Evolutionary conservation across 2,888 invertebrate genomes (phyloP), one percentile per base, ranked within the genome.

Genomic region (Leucozona laternaria): DNA sequence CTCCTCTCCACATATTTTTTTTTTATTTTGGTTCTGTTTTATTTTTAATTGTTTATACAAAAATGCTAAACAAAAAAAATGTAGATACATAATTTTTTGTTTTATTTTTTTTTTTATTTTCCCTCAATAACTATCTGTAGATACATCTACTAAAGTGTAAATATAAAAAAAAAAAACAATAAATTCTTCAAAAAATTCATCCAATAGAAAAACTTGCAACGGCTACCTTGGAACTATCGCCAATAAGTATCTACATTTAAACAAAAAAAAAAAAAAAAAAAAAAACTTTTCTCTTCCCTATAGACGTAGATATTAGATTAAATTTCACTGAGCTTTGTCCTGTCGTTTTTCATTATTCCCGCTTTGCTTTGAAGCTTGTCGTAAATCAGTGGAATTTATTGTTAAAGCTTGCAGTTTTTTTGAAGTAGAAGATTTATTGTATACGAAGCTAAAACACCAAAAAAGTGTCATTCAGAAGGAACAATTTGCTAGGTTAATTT

Each of bases 121-220:
- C 60, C 64, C 72, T 66, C 78, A 79, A 66, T 71, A 72, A 73
- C 53, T 77, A 68, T 55, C 66, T 85, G 62, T 85, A 85, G 85
- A 85, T 81, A 85, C 84, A 72, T 85, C 85, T 77, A 85, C 85
- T 81, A 85, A 85, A 81, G 85, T 85, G 85, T 85, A 85, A 85
- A 85, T 81, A 81, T 62, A 60, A 76, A 72, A 77, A 68, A 77
- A 66, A 70, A 58, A 79, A 79, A 72, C 55, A 34, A 64, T 71
- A 79, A 76, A 53, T 72, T 81, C 64, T 62, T 58, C 71, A 80
- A 84, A 76, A 78, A 57, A 64, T 78, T 72, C 78, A 83, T 72
- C 55, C 66, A 80, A 62, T 75, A 83, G 62, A 75, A 79, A 73
- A 71, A 68, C 58, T 77, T 80, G 34, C 81, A 85, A 72, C 85